These are phyloP conservation scores for Vireo griseus DNA, from an alignment of 2,797 vertebrate genomes.

Conservation along the genomic window DNA sequence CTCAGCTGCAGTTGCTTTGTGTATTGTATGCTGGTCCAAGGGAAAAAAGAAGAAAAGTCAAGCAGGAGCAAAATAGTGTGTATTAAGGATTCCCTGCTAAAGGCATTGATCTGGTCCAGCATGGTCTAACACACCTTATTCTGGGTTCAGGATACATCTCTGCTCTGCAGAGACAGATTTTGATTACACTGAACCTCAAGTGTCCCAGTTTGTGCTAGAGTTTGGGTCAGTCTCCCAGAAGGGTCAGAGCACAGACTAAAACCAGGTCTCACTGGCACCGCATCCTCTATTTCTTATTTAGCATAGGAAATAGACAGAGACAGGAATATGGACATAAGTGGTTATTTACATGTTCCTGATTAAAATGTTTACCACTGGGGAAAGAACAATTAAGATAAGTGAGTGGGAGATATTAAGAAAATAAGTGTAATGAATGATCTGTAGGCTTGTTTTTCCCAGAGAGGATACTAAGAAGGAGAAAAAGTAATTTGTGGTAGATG, in stretches of 20 bases:
- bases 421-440: background rate
- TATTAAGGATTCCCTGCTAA: background rate
- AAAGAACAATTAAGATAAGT: background rate
- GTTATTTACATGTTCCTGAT: background rate
- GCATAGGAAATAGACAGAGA: background rate
- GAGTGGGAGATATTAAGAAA: background rate
- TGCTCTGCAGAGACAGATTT: background rate
- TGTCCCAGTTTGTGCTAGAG: background rate
- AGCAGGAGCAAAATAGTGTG: fast-evolving
- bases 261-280: background rate
- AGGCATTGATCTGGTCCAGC: background rate
- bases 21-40: background rate
- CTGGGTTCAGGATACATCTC: background rate
- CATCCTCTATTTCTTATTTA: background rate
- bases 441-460: background rate
- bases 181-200: background rate
- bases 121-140: fast-evolving
- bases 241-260: background rate
- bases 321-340: background rate
- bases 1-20: background rate
- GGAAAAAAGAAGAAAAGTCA: background rate
- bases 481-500: background rate
- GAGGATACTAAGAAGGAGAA: background rate
- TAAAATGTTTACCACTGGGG: background rate
- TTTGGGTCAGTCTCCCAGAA: background rate